These are phyloP conservation scores for Seira ritae DNA, from an alignment of 2,888 invertebrate genomes.

Conservation along the genomic window DNA sequence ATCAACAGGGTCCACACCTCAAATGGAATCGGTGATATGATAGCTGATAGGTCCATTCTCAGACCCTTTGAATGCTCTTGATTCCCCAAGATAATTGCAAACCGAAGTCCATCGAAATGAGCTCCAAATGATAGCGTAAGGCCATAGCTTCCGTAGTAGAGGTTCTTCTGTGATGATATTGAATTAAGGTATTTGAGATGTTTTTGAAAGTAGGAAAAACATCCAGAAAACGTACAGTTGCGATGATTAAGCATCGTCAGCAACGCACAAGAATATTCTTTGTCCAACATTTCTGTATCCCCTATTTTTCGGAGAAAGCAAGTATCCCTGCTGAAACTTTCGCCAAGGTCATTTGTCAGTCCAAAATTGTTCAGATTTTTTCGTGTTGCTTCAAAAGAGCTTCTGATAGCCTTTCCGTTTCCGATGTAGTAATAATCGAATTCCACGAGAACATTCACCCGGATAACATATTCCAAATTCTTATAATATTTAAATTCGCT, in stretches of 20 bases:
- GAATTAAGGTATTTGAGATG: background rate
- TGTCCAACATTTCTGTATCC: background rate
- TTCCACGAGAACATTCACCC: background rate
- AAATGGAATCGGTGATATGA: background rate
- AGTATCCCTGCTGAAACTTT: background rate
- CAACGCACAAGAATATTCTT: background rate
- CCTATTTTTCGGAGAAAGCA: background rate
- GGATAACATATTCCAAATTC: background rate
- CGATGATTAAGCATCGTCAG: background rate
- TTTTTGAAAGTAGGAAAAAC: background rate
- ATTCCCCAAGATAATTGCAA: background rate
- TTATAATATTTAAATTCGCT: too few relatives aligned
- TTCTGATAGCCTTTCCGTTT: background rate
- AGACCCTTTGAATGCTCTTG: background rate
- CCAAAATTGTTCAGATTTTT: background rate
- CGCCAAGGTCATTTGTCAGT: background rate
- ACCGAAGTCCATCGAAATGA: background rate
- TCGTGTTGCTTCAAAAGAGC: background rate
- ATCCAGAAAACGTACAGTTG: background rate
- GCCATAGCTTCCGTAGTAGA: background rate
- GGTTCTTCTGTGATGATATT: background rate
- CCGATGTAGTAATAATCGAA: background rate
- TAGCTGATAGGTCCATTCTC: background rate
- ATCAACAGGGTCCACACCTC: background rate
- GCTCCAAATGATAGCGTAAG: background rate